These are phyloP conservation scores for Caenorhabditis imperialis DNA, from an alignment of 2,888 invertebrate species.

Conservation along the genomic window DNA sequence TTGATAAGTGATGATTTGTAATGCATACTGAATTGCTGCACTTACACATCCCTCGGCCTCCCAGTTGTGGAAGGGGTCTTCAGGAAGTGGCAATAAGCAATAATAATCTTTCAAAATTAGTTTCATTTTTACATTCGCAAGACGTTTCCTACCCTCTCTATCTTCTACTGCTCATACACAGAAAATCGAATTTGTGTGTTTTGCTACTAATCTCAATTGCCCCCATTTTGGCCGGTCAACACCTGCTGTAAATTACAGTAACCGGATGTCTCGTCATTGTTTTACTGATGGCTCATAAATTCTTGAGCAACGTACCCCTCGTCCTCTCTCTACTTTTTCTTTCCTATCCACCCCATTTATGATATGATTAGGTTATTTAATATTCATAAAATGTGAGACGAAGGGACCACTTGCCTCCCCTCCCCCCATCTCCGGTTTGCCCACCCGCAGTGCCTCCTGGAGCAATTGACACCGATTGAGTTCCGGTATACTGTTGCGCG, in stretches of 20 bases:
- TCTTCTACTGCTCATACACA: no score
- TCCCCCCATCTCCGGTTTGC: not conserved
- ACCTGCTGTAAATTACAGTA: no score
- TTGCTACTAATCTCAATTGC: not conserved
- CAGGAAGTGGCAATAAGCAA: no score
- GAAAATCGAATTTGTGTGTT: slow-evolving; percentile 4
- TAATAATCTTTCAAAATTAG: slow-evolving; percentile 1
- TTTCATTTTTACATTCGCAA: not conserved
- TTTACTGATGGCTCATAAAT: no score
- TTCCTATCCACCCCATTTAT: not conserved
- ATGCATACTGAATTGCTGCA: slow-evolving; percentile 50
- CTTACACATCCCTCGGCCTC: no score
- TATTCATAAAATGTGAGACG: slow-evolving; percentile 2
- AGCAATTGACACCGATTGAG: slow-evolving; percentile 25
- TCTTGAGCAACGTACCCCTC: not conserved
- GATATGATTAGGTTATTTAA: slow-evolving; percentile 8
- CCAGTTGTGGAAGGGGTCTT: no score
- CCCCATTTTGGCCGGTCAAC: not conserved
- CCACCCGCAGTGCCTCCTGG: slow-evolving; percentile 20
- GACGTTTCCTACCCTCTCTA: no score
- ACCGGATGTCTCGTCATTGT: no score
- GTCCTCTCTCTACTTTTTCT: not conserved
- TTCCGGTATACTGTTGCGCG: slow-evolving; percentile 42
- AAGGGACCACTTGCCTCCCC: slow-evolving; percentile 10
- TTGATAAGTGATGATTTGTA: slow-evolving; percentile 52